These are phyloP conservation scores for Onychostoma macrolepis DNA, from an alignment of 2,113 vertebrate genomes.

Conservation along the genomic window DNA sequence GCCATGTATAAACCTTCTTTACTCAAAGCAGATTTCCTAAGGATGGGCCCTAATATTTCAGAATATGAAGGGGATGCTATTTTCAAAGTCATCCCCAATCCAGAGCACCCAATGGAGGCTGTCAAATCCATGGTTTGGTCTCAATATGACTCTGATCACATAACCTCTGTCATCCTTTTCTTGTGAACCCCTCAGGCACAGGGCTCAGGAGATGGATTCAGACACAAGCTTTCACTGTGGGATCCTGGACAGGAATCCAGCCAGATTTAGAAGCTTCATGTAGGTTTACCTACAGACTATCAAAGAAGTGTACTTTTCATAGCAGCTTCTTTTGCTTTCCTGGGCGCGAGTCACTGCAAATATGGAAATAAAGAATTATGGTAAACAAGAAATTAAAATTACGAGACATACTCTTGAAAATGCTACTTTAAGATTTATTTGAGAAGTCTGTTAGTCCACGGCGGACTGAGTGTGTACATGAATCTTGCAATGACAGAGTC, in stretches of 20 bases:
- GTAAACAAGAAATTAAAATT: slow-evolving; percentile 1
- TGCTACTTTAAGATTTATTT: slow-evolving; percentile 5
- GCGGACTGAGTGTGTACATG: slow-evolving; percentile 1
- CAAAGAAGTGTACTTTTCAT: not conserved
- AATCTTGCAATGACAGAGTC: slow-evolving; percentile 52
- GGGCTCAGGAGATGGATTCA: slow-evolving; percentile 4
- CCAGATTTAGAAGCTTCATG: slow-evolving; percentile 12
- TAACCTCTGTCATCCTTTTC: slow-evolving; percentile 28
- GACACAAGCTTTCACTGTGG: not conserved
- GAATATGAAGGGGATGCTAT: not conserved
- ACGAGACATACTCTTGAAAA: not conserved
- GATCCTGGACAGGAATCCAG: slow-evolving; percentile 1
- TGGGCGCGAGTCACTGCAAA: not conserved
- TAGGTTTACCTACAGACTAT: slow-evolving; percentile 15
- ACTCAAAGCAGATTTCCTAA: not conserved
- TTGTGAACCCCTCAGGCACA: slow-evolving; percentile 6
- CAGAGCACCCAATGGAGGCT: slow-evolving; percentile 45
- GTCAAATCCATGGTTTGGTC: slow-evolving; percentile 17
- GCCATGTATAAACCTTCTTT: not conserved
- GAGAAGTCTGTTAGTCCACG: not conserved
- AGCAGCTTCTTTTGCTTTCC: not conserved
- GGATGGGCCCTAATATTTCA: not conserved
- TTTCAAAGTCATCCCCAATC: slow-evolving; percentile 9
- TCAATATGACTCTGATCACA: slow-evolving; percentile 32
- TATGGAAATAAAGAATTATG: slow-evolving; percentile 1